Evolutionary conservation across 1,140 invertebrate genomes (phyloP), one percentile per base, ranked within the genome.

Genomic region (Zaprionus vittiger): DNA sequence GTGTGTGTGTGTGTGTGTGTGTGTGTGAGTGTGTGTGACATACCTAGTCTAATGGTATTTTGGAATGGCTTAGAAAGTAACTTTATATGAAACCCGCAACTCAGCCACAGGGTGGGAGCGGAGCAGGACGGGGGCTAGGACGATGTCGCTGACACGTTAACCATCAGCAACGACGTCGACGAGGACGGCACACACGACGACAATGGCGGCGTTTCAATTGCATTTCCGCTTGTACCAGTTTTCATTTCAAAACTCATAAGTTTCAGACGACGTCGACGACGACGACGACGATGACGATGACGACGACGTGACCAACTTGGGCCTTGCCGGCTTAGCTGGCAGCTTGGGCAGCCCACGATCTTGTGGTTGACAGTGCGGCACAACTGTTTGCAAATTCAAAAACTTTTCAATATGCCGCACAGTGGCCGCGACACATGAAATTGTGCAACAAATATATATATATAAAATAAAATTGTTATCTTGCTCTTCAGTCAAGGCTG

Each of bases 171-270:
- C 70, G 31, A 38, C 62, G 57, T 38, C 73, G 73, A 54, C 60
- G 49, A 70, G 72, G 62, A 67, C 66, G 71, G 38, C 63, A 57
- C 65, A 60, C 26, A 34, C 70, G 63, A 78, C 84, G 78, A 90
- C 84, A 84, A 89, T 89, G 81, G 84, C 85, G 73, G 89, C 85
- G 85, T 85, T 90, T 90, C 85, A 90, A 90, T 90, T 90, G 85
- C 85, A 90, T 90, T 90, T 90, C 85, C 85, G 85, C 84, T 90
- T 90, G 85, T 80, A 90, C 85, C 73, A 90, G 85, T 90, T 90
- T 90, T 90, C 85, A 82, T 90, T 90, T 91, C 85, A 90, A 90
- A 90, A 90, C 86, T 90, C 86, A 90, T 90, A 90, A 90, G 85
- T 90, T 90, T 89, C 68, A 76, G 84, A 83, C 77, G 81, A 89